phyloP scores from a whole-genome alignment of 2,888 invertebrate species.

The Rhaphigaster nebulosa region DNA sequence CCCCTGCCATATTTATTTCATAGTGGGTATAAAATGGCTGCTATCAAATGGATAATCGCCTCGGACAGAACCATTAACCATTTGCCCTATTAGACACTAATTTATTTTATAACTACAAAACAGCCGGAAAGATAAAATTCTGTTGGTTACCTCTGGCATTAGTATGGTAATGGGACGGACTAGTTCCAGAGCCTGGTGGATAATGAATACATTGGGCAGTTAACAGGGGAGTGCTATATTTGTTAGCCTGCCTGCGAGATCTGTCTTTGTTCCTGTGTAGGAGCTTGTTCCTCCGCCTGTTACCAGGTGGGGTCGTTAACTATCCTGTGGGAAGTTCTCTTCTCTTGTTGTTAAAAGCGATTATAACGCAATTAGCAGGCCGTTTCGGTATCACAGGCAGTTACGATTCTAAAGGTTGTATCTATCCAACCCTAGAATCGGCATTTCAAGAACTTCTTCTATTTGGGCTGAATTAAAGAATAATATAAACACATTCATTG shows the following conservation, averaged over 20 bases:
- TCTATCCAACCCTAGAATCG: too few relatives aligned
- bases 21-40: slow-evolving; percentile 38
- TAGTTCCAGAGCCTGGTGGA: not conserved
- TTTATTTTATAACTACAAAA: slow-evolving; percentile 39
- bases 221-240: not conserved
- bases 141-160: not conserved
- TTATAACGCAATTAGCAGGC: not conserved
- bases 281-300: not conserved
- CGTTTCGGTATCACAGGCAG: not conserved
- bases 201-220: slow-evolving; percentile 10
- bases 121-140: not conserved
- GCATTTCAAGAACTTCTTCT: not conserved
- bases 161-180: slow-evolving; percentile 5
- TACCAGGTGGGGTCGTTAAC: not conserved
- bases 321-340: not conserved
- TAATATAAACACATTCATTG: too few relatives aligned
- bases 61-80: slow-evolving; percentile 28
- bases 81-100: slow-evolving; percentile 13
- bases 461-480: too few relatives aligned
- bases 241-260: not conserved
- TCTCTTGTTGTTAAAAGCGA: not conserved
- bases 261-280: slow-evolving; percentile 20
- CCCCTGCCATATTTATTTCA: slow-evolving; percentile 36
- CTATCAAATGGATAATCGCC: not conserved
- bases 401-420: not conserved